phyloP scores from a whole-genome alignment of 1,140 invertebrate genomes.

The Trichonephila clavata region DNA sequence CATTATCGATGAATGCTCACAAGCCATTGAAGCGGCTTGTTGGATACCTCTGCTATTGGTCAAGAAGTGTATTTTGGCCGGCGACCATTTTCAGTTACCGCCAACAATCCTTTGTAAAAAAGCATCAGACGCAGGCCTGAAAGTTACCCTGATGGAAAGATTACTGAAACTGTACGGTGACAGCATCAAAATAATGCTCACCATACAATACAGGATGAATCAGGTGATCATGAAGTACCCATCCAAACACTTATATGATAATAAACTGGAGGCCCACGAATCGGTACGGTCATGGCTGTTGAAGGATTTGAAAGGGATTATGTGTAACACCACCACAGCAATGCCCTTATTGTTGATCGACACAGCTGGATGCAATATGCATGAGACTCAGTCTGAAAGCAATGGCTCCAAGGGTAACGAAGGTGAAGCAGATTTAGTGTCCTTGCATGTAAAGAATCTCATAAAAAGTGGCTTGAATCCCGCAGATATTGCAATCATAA shows the following conservation, averaged over 20 bases:
- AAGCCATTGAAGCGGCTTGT: constrained; percentile 85
- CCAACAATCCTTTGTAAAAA: constrained; percentile 84
- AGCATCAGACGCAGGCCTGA: constrained; percentile 82
- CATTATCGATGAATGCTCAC: constrained; percentile 85
- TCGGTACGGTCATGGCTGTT: constrained; percentile 83
- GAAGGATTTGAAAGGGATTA: constrained; percentile 82
- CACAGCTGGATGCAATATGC: constrained; percentile 83
- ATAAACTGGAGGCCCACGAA: constrained; percentile 81
- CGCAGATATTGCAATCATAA: constrained; percentile 84
- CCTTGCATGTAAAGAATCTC: constrained; percentile 82
- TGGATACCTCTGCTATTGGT: constrained; percentile 84
- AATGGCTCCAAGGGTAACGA: constrained; percentile 84
- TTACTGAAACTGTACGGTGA: constrained; percentile 82
- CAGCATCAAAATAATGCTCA: constrained; percentile 82
- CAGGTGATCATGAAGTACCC: constrained; percentile 84
- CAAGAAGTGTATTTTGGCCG: constrained; percentile 84
- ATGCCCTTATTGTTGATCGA: constrained; percentile 83
- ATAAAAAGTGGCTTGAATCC: constrained; percentile 82
- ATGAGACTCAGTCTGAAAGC: constrained; percentile 82
- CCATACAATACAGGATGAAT: constrained; percentile 85
- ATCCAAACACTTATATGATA: constrained; percentile 82
- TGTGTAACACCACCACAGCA: constrained; percentile 81
- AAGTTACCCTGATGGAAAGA: constrained; percentile 85
- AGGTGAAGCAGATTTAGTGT: constrained; percentile 84
- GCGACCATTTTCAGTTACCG: constrained; percentile 85